Evolutionary conservation across 1,140 invertebrate genomes (phyloP), one percentile per base, ranked within the genome.

Genomic region (Formica selysi): DNA sequence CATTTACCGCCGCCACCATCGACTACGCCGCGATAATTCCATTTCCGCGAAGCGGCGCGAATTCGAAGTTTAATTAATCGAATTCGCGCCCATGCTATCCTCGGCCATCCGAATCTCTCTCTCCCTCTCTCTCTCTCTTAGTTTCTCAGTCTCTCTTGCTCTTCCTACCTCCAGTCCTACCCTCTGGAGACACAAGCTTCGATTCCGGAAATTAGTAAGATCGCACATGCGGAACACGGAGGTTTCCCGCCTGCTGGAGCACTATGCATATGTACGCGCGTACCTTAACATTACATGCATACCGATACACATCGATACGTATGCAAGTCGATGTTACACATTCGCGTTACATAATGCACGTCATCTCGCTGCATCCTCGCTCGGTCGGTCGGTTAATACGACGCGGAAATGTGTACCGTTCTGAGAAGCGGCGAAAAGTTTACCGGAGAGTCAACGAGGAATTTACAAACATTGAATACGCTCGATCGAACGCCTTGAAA

Each of bases 31-130:
- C 90, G 93, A 94, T 94, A 93, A 94, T 94, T 94, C 91, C 90
- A 94, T 94, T 94, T 93, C 92, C 91, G 90, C 88, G 87, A 89
- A 91, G 92, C 92, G 91, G 70, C 88, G 88, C 88, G 91, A 93
- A 93, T 94, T 93, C 92, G 92, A 94, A 93, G 92, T 94, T 94
- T 94, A 94, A 94, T 94, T 94, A 94, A 94, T 94, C 91, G 92
- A 92, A 93, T 94, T 91, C 89, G 89, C 86, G 76, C 71, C 67
- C 83, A 62, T 76, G 76, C 54, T 61, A 83, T 59, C 70, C 85
- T 81, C 73, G 48, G 73, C 76, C 16, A 51, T 70, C 32, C 79
- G 48, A 59, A 62, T 38, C 44, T 26, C 32, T 41, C 16, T 13
- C 22, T 51, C 29, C 13, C 5, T 41, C 7, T 57, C 76, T 38